A percentile compares a stretch with the other conserved stretches of the same genome.
phyloP scores from a whole-genome alignment of 1,140 invertebrate genomes.

The Physella acuta region DNA sequence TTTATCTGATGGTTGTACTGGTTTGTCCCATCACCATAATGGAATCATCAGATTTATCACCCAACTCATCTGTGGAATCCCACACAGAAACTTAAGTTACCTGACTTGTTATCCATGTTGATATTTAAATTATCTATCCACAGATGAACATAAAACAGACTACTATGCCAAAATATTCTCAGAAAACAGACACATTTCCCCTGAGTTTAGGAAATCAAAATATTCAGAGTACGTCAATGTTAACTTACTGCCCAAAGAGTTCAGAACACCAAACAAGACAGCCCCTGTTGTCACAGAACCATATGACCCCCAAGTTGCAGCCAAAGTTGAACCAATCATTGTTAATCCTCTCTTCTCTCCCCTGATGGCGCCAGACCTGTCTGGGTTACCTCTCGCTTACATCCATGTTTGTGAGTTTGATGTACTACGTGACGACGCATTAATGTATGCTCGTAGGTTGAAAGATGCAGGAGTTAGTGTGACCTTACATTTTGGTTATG shows the following conservation, averaged over 20 bases:
- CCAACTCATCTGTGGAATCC: too few species aligned
- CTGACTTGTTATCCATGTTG: too few species aligned
- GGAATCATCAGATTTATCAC: too few species aligned
- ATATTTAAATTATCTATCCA: not conserved
- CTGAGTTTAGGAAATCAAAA: not conserved
- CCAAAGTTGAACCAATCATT: not conserved
- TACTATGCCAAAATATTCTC: not conserved
- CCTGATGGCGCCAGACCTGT: conserved; percentile 10
- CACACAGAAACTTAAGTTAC: too few species aligned
- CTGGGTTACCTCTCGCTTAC: conserved; percentile 27
- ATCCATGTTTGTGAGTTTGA: conserved; percentile 35
- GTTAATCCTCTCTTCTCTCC: conserved; percentile 13
- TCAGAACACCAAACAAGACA: not conserved
- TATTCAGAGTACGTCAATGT: not conserved
- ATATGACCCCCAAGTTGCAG: not conserved
- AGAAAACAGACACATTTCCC: not conserved
- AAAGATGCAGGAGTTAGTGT: conserved; percentile 28
- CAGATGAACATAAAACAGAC: not conserved
- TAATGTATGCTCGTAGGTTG: conserved; percentile 34
- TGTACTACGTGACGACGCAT: conserved; percentile 36
- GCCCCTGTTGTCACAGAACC: not conserved
- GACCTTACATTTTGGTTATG: conserved; percentile 15
- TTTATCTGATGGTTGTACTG: too few species aligned
- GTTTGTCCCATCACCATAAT: too few species aligned
- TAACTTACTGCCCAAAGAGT: not conserved